A percentile compares a stretch with the other conserved stretches of the same genome.
These are phyloP conservation scores for Semnornis frantzii DNA, from an alignment of 2,113 vertebrate genomes.

Conservation along the genomic window DNA sequence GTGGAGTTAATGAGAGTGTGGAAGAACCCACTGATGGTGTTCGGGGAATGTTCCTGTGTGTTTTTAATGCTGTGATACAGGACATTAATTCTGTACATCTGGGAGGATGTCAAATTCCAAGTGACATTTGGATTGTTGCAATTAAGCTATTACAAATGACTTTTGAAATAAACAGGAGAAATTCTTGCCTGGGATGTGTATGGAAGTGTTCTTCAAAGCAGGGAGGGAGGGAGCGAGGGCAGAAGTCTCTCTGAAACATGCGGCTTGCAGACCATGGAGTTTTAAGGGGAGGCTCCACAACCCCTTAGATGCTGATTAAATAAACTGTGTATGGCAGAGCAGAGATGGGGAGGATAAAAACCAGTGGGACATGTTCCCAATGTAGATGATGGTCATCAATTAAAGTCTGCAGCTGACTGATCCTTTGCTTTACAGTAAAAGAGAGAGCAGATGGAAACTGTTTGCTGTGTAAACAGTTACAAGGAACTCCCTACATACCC, in stretches of 20 bases:
- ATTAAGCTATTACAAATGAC: constrained; percentile 25
- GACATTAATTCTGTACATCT: constrained; percentile 12
- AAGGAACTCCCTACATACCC: not conserved
- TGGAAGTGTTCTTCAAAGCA: not conserved
- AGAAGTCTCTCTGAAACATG: not conserved
- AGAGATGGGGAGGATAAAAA: not conserved
- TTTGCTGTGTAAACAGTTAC: constrained; percentile 19
- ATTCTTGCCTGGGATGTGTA: not conserved
- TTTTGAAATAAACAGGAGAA: constrained; percentile 54
- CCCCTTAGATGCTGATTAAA: not conserved
- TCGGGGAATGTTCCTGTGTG: not conserved
- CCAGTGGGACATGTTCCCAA: not conserved
- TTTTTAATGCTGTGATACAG: not conserved
- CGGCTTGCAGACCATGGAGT: not conserved
- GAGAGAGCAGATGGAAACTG: not conserved
- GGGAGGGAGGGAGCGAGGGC: not conserved
- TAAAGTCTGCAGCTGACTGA: not conserved
- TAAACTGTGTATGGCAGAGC: rapidly evolving
- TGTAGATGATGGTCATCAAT: not conserved
- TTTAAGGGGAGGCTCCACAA: not conserved
- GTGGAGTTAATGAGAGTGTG: not conserved
- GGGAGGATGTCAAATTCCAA: not conserved
- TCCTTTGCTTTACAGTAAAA: not conserved
- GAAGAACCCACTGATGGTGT: not conserved
- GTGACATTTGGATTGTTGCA: not conserved